Evolutionary conservation across 2,113 vertebrate species (phyloP).

Genomic region (Malurus melanocephalus): DNA sequence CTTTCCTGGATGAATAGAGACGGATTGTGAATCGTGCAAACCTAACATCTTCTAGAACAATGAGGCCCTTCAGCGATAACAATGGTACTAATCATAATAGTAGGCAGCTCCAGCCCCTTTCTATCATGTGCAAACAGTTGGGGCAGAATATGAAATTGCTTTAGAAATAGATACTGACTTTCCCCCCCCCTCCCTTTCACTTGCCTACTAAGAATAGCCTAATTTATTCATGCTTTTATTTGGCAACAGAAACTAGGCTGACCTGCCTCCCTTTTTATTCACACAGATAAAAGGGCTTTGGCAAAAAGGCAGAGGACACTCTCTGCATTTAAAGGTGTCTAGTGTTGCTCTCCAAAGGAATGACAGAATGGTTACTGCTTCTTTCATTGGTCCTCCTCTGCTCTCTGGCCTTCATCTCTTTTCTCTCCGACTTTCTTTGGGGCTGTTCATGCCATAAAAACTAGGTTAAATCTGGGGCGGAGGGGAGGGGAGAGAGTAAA

Average conservation of each 20-base stretch:
- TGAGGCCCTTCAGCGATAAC: slow-evolving; percentile 53
- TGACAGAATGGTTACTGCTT: slow-evolving; percentile 66
- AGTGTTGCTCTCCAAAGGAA: slow-evolving; percentile 67
- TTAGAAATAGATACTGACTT: slow-evolving; percentile 65
- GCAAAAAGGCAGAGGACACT: slow-evolving; percentile 51
- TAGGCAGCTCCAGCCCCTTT: slow-evolving; percentile 62
- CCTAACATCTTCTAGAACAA: slow-evolving; percentile 66
- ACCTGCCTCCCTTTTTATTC: slow-evolving; percentile 59
- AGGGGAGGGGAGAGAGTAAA: slow-evolving; percentile 54
- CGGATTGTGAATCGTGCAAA: slow-evolving; percentile 51
- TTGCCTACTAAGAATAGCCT: slow-evolving; percentile 73
- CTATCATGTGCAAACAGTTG: slow-evolving; percentile 64
- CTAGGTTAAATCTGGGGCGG: slow-evolving; percentile 68
- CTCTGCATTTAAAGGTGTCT: slow-evolving; percentile 60
- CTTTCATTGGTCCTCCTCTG: slow-evolving; percentile 64
- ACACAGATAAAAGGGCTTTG: slow-evolving; percentile 50
- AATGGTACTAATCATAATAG: slow-evolving; percentile 62
- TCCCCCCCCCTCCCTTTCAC: slow-evolving; percentile 34
- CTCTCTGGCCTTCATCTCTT: slow-evolving; percentile 53
- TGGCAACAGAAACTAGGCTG: slow-evolving; percentile 58
- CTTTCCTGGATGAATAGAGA: slow-evolving; percentile 60
- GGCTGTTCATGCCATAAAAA: slow-evolving; percentile 65
- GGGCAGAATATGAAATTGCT: slow-evolving; percentile 66
- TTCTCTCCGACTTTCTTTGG: slow-evolving; percentile 66
- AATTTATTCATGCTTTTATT: slow-evolving; percentile 70